These are phyloP conservation scores for Drosophila setosimentum DNA, from an alignment of 2,888 invertebrate genomes.

Conservation along the genomic window DNA sequence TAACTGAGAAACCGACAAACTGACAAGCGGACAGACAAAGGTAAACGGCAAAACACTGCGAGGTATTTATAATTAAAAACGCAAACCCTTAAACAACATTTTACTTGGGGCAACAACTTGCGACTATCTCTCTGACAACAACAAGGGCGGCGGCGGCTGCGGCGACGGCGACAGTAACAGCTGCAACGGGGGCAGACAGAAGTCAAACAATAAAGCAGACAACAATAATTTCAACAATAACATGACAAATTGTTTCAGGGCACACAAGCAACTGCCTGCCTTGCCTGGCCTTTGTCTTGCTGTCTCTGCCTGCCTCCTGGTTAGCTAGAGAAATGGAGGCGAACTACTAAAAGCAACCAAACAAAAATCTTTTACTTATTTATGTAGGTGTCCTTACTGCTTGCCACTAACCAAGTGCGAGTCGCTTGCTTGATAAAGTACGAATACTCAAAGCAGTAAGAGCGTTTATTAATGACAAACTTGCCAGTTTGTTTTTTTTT, in stretches of 20 bases:
- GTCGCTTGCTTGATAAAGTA: neutral
- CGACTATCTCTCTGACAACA: constrained; percentile 15
- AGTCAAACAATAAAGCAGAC: constrained; percentile 80
- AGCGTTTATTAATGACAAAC: constrained; percentile 38
- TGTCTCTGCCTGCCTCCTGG: constrained; percentile 1
- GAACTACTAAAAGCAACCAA: constrained; percentile 31
- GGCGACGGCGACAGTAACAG: neutral
- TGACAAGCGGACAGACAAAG: constrained; percentile 36
- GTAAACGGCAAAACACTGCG: constrained; percentile 46
- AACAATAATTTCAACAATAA: constrained; percentile 79
- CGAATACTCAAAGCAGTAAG: neutral
- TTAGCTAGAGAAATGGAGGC: constrained; percentile 15
- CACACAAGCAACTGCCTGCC: constrained; percentile 45
- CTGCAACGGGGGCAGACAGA: constrained; percentile 62
- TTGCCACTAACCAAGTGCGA: constrained; percentile 49
- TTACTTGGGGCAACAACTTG: constrained; percentile 50
- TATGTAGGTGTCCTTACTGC: constrained; percentile 49
- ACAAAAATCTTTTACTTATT: constrained; percentile 51
- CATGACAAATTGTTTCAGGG: constrained; percentile 77
- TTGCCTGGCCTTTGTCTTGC: neutral
- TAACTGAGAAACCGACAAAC: constrained; percentile 22
- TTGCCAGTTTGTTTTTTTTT: constrained; percentile 5
- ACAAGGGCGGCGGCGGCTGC: neutral
- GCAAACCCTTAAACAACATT: constrained; percentile 74
- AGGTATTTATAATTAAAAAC: constrained; percentile 80